A percentile compares a stretch with the other conserved stretches of the same genome.
Conservation (phyloP, 2,888 invertebrate species). For the Sceliomorpha sp. region DNA sequence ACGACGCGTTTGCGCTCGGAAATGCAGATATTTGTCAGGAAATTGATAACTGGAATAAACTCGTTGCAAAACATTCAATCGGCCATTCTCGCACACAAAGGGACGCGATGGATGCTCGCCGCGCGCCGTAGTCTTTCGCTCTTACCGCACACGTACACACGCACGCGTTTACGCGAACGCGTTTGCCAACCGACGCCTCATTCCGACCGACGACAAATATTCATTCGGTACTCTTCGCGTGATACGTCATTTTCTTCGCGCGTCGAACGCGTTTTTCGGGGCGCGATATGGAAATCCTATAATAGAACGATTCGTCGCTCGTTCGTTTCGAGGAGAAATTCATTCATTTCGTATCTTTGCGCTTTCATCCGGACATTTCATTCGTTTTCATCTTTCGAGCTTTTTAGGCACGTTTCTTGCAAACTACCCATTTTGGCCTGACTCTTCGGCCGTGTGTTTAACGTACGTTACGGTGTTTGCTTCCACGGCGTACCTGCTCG, state of each 20-base stretch:
- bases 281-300: too few species aligned
- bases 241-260: conserved; percentile 26
- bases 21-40: conserved; percentile 78
- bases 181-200: conserved; percentile 20
- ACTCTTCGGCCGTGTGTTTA: too few species aligned
- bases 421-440: too few species aligned
- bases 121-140: conserved; percentile 15
- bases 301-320: too few species aligned
- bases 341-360: too few species aligned
- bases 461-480: too few species aligned
- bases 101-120: conserved; percentile 27
- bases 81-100: conserved; percentile 42
- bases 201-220: conserved; percentile 37
- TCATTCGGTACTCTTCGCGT: conserved; percentile 23
- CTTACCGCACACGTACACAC: conserved; percentile 17
- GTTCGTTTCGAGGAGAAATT: too few species aligned
- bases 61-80: conserved; percentile 75
- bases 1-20: conserved; percentile 62
- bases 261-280: conserved; percentile 9
- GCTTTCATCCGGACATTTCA: too few species aligned
- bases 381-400: too few species aligned
- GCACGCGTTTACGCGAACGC: too few species aligned
- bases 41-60: conserved; percentile 79
- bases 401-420: too few species aligned
- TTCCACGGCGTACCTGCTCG: too few species aligned